Conservation (phyloP, 2,888 invertebrate species). For the Zonitis immaculata region DNA sequence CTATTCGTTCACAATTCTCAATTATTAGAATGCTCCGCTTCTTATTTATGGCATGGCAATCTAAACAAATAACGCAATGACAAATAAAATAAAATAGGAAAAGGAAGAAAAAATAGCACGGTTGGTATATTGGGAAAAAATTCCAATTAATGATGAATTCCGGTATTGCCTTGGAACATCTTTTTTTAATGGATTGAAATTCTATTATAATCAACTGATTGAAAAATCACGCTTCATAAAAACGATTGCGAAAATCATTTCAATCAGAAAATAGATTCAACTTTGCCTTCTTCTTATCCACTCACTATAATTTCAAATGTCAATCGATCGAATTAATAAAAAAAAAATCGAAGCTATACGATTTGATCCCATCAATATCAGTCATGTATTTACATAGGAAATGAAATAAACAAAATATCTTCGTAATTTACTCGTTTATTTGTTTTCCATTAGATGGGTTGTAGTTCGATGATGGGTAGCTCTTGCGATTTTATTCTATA, state of each 20-base stretch:
- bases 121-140: not conserved
- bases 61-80: not conserved
- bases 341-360: not conserved
- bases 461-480: conserved; percentile 5
- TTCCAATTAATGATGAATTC: conserved; percentile 10
- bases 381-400: conserved; percentile 7
- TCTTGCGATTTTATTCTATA: conserved; percentile 21
- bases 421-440: conserved; percentile 17
- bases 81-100: not conserved
- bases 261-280: conserved; percentile 6
- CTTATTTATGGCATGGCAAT: not conserved
- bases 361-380: not conserved
- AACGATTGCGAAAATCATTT: conserved; percentile 8
- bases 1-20: not conserved
- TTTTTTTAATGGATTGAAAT: conserved; percentile 5
- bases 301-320: not conserved
- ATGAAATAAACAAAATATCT: conserved; percentile 16
- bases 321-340: not conserved
- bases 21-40: not conserved
- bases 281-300: conserved; percentile 2
- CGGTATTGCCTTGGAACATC: not conserved
- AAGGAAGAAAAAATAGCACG: not conserved
- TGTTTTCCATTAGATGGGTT: conserved; percentile 22
- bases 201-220: conserved; percentile 18
- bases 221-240: conserved; percentile 9